A percentile compares a stretch with the other conserved stretches of the same genome.
phyloP scores from a whole-genome alignment of 2,797 vertebrate species.

The Enteromius thamalakanensis region DNA sequence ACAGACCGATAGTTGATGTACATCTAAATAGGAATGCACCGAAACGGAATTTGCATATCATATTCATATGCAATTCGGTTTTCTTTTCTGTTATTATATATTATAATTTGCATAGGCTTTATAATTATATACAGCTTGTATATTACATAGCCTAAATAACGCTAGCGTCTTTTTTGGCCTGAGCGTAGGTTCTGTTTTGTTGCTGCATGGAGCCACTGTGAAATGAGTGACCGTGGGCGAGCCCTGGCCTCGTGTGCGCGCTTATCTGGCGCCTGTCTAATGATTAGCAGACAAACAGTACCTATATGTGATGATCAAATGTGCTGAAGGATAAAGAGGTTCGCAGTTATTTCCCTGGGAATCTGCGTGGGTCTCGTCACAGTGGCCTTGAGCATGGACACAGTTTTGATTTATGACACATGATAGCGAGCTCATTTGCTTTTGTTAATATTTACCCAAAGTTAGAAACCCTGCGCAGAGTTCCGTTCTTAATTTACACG shows the following conservation, averaged over 20 bases:
- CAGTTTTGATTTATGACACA: conserved; percentile 84
- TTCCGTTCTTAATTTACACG: neutral
- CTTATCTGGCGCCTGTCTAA: conserved; percentile 73
- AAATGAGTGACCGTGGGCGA: conserved; percentile 42
- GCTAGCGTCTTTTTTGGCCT: neutral
- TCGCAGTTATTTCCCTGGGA: conserved; percentile 64
- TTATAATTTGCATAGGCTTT: neutral
- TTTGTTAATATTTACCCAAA: conserved; percentile 89
- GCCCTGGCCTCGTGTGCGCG: conserved; percentile 56
- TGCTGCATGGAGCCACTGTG: conserved; percentile 26
- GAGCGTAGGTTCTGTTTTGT: neutral
- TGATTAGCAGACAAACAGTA: conserved; percentile 61
- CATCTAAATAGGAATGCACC: neutral
- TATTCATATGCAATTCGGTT: neutral
- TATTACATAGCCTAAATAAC: neutral
- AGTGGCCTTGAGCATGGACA: conserved; percentile 81
- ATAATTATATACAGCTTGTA: neutral
- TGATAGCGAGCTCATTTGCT: conserved; percentile 75
- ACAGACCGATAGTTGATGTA: neutral
- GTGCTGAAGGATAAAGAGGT: conserved; percentile 66
- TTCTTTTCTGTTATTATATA: neutral
- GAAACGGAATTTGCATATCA: neutral
- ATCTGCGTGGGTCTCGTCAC: conserved; percentile 81
- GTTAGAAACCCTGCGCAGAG: conserved; percentile 46
- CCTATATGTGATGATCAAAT: conserved; percentile 57